A percentile compares a stretch with the other conserved stretches of the same genome.
Conservation (phyloP, 2,797 vertebrate genomes). For the Prionace glauca region DNA sequence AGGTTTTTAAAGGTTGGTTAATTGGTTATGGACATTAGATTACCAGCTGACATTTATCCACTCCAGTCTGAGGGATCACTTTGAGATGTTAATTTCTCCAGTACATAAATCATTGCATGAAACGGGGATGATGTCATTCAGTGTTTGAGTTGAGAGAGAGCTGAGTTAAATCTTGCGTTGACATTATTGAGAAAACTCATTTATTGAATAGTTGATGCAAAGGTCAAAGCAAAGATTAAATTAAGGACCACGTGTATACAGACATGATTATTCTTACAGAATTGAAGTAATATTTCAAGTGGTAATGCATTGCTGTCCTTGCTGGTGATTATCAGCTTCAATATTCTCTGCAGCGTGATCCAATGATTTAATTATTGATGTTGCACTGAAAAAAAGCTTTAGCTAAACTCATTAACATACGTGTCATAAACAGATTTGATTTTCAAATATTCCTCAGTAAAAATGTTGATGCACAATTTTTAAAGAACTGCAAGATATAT, state of each 20-base stretch:
- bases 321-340: background rate
- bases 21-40: background rate
- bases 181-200: background rate
- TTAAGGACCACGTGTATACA: background rate
- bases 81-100: constrained; percentile 5
- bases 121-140: background rate
- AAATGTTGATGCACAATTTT: background rate
- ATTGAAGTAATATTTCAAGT: background rate
- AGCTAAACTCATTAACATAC: background rate
- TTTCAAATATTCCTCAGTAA: background rate
- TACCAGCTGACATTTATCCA: background rate
- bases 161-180: background rate
- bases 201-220: constrained; percentile 3
- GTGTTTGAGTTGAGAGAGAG: background rate
- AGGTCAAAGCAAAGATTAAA: constrained; percentile 25
- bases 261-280: background rate
- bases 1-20: constrained; percentile 1
- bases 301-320: too few species aligned
- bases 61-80: background rate
- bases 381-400: background rate
- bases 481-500: background rate
- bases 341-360: background rate
- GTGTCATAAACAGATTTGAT: background rate
- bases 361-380: background rate
- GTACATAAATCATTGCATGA: background rate